Evolutionary conservation across 2,797 vertebrate genomes (phyloP).

Genomic region (Botia kubotai): DNA sequence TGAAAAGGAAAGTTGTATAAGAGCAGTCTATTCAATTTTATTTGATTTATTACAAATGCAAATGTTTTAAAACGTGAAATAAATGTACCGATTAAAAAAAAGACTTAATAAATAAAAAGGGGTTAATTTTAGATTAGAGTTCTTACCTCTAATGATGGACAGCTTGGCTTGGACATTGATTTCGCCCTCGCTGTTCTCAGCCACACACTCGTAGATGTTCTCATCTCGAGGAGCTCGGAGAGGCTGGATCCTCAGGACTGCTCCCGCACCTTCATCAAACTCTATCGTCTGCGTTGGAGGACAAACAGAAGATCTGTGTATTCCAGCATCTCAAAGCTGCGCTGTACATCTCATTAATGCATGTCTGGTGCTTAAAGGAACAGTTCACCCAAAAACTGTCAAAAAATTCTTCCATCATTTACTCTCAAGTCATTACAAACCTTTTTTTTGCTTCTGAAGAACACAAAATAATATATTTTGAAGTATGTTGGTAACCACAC

Average conservation of each 20-base stretch:
- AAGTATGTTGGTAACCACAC: no score
- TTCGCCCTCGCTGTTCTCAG: constrained; percentile 90
- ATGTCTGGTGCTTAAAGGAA: background rate
- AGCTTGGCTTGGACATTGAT: constrained; percentile 92
- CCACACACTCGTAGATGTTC: constrained; percentile 95
- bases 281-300: constrained; percentile 86
- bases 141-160: constrained; percentile 96
- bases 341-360: no score
- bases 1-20: background rate
- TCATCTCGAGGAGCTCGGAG: constrained; percentile 93
- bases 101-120: background rate
- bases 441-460: no score
- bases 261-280: constrained; percentile 94
- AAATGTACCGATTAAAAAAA: no score
- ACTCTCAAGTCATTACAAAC: background rate
- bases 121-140: no score
- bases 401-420: background rate
- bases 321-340: background rate
- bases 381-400: background rate
- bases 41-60: background rate
- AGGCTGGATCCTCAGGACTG: constrained; percentile 94
- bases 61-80: background rate
- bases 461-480: no score
- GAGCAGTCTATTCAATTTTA: no score
- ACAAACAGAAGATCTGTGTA: background rate